Evolutionary conservation across 2,888 invertebrate genomes (phyloP).

Genomic region (Agrotis segetum): DNA sequence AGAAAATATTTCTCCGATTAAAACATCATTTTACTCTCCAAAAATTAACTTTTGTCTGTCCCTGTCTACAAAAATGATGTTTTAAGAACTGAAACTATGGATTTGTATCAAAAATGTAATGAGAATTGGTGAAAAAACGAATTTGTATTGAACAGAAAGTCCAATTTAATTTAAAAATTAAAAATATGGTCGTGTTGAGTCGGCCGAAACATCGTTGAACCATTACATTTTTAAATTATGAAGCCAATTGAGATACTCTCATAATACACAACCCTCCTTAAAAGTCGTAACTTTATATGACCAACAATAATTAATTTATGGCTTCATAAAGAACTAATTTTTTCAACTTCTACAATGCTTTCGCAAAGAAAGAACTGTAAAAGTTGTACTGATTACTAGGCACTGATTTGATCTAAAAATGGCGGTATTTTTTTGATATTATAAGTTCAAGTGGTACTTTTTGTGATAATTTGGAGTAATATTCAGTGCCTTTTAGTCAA

Average conservation of each 20-base stretch:
- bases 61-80: conserved; percentile 41
- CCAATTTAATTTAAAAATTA: too few relatives aligned
- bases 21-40: conserved; percentile 35
- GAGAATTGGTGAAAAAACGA: conserved; percentile 15
- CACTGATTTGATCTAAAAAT: conserved; percentile 25
- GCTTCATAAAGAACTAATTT: conserved; percentile 62
- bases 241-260: conserved; percentile 44
- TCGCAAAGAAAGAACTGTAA: conserved; percentile 62
- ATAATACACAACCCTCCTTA: conserved; percentile 13
- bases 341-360: conserved; percentile 64
- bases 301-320: conserved; percentile 50
- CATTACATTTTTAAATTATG: conserved; percentile 51
- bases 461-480: too few relatives aligned
- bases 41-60: conserved; percentile 7
- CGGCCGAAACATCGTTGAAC: background rate
- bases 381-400: conserved; percentile 65
- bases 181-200: too few relatives aligned
- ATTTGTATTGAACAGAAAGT: too few relatives aligned
- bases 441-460: background rate
- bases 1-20: conserved; percentile 11
- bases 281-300: conserved; percentile 25
- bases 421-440: background rate
- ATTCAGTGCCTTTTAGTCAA: conserved; percentile 51
- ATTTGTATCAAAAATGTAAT: conserved; percentile 50
- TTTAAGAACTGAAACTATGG: conserved; percentile 24